Conservation (phyloP, 2,797 vertebrate genomes). For the Rhinella marina region DNA sequence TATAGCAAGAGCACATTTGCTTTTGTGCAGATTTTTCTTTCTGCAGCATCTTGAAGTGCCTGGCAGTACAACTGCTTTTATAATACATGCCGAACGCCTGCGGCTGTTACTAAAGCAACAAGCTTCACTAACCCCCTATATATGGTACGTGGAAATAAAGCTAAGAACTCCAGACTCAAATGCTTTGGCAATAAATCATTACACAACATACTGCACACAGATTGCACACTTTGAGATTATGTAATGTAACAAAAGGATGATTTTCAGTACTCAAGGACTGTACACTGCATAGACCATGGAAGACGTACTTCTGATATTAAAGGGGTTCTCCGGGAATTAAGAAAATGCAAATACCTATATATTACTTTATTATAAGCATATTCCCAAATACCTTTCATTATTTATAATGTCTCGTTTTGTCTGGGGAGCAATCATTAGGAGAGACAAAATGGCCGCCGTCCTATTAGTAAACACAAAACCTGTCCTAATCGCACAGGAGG, state of each 20-base stretch:
- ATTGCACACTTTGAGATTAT: background rate
- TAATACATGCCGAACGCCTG: background rate
- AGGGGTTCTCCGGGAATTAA: too few relatives aligned
- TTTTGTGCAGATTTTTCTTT: background rate
- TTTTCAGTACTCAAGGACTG: background rate
- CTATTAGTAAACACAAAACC: too few relatives aligned
- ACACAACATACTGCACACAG: background rate
- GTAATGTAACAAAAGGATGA: background rate
- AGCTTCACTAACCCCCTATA: background rate
- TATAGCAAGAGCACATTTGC: background rate
- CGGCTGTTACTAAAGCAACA: slow-evolving; percentile 30
- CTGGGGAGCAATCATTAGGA: too few relatives aligned
- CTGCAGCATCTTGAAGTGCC: too few relatives aligned
- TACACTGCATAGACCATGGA: background rate
- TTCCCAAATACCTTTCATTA: too few relatives aligned
- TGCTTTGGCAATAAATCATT: background rate
- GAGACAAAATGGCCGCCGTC: too few relatives aligned
- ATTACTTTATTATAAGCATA: too few relatives aligned
- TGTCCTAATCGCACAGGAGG: too few relatives aligned
- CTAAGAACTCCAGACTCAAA: background rate
- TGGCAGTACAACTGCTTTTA: background rate
- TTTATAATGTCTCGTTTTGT: too few relatives aligned
- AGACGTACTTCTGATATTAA: background rate
- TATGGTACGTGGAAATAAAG: background rate
- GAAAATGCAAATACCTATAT: too few relatives aligned